Evolutionary conservation across 2,113 vertebrate species (phyloP).

Genomic region (human (Homo sapiens)): GRCh38 chr13:36250001-36250500

Average conservation of each 20-base stretch:
- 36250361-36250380: not conserved
- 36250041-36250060: not conserved
- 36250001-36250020: not conserved
- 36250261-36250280: not conserved
- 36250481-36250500: not conserved
- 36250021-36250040: not conserved
- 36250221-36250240: not conserved
- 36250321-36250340: not conserved
- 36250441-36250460: not conserved
- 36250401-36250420: not conserved
- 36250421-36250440: not conserved
- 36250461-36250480: not conserved
- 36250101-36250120: not conserved
- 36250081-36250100: not conserved
- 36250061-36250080: not conserved
- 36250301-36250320: not conserved
- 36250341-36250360: not conserved
- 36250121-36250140: not conserved
- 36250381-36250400: not conserved
- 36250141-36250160: not conserved
- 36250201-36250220: not conserved
- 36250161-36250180: not conserved
- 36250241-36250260: not conserved
- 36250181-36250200: not conserved
- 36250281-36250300: not conserved